These are phyloP conservation scores for Pandemis corylana DNA, from an alignment of 2,888 invertebrate genomes.

Conservation along the genomic window DNA sequence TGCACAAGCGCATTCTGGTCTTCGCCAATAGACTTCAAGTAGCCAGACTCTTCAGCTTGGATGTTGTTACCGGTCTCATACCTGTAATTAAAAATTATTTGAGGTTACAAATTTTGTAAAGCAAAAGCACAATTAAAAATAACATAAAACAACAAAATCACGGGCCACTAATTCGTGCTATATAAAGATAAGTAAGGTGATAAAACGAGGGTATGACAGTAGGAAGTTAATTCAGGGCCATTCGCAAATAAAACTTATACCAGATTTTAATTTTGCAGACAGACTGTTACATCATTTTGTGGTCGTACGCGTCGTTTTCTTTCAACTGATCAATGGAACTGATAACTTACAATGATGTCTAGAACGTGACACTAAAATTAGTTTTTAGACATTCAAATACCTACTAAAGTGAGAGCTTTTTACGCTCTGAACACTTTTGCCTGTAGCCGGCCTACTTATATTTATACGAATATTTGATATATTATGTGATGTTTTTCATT, in stretches of 20 bases:
- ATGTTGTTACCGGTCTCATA: conserved; percentile 95
- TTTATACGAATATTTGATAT: neutral
- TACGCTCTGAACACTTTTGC: neutral
- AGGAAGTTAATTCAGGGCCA: too few species aligned
- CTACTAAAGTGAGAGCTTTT: neutral
- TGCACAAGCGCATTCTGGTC: conserved; percentile 89
- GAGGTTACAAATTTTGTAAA: neutral
- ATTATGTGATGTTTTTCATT: too few species aligned
- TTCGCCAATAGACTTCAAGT: conserved; percentile 88
- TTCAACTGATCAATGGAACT: conserved; percentile 11
- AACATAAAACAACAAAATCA: too few species aligned
- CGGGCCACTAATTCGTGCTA: too few species aligned
- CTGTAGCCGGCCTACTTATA: neutral
- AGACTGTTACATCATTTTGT: conserved; percentile 14
- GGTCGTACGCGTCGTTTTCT: neutral
- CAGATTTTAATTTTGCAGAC: conserved; percentile 1
- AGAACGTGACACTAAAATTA: conserved; percentile 18
- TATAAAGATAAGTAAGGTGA: too few species aligned
- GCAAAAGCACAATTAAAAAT: too few species aligned
- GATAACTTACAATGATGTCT: conserved; percentile 13
- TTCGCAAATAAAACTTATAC: neutral
- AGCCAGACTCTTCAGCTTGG: conserved; percentile 91
- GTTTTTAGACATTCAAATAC: neutral
- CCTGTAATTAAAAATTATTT: conserved; percentile 68
- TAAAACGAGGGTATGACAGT: too few species aligned